Conservation (phyloP, 2,888 invertebrate genomes). For the Drosophila kanekoi region DNA sequence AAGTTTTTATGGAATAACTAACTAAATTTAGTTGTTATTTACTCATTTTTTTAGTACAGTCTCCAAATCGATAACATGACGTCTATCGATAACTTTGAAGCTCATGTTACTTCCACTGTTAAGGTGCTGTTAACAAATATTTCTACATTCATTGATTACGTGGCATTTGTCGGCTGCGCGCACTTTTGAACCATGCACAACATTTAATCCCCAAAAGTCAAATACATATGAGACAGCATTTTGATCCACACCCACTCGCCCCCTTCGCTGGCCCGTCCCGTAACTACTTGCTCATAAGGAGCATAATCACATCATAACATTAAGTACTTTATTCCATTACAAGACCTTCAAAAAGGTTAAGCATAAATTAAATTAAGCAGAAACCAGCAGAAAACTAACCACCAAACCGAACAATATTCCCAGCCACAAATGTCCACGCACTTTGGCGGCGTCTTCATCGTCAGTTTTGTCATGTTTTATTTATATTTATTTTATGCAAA, state of each 20-base stretch:
- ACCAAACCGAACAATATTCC: slow-evolving; percentile 20
- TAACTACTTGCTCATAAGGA: slow-evolving; percentile 5
- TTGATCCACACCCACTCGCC: neutral
- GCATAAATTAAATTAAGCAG: slow-evolving; percentile 72
- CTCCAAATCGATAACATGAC: neutral
- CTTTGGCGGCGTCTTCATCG: slow-evolving; percentile 23
- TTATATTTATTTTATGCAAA: slow-evolving; percentile 76
- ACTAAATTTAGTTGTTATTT: neutral
- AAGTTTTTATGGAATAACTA: too few relatives aligned
- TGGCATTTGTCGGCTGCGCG: neutral
- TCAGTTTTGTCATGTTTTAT: slow-evolving; percentile 52
- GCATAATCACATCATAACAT: slow-evolving; percentile 69
- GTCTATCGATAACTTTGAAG: neutral
- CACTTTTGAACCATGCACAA: neutral
- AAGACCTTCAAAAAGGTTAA: slow-evolving; percentile 59
- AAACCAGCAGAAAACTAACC: slow-evolving; percentile 55
- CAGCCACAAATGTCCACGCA: slow-evolving; percentile 61
- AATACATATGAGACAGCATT: slow-evolving; percentile 25
- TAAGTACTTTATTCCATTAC: slow-evolving; percentile 62
- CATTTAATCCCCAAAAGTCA: slow-evolving; percentile 13
- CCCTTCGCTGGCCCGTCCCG: neutral
- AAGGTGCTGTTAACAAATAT: neutral
- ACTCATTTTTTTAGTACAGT: neutral
- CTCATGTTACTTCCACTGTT: neutral
- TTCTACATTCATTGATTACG: neutral